Evolutionary conservation across 2,113 vertebrate genomes (phyloP).

Genomic region (Panthera leo): DNA sequence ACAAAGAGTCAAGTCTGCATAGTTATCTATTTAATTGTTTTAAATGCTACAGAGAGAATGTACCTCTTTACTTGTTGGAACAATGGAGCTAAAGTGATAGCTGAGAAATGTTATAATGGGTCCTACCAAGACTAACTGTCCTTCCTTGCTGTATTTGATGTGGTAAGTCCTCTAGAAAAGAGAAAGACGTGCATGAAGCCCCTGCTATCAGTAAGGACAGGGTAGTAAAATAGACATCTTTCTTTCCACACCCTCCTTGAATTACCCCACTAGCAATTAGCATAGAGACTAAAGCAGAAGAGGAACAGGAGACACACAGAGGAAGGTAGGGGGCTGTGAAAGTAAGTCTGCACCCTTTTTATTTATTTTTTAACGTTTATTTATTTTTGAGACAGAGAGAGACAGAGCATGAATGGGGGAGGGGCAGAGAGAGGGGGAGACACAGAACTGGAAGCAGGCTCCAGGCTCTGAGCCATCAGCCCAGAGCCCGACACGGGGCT

Average conservation of each 20-base stretch:
- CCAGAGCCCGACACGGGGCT: no score
- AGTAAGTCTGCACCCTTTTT: not conserved
- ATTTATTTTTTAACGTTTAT: no score
- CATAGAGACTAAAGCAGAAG: not conserved
- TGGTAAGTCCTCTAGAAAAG: not conserved
- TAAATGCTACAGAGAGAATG: slow-evolving; percentile 22
- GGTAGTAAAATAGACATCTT: not conserved
- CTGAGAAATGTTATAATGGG: not conserved
- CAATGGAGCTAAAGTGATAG: not conserved
- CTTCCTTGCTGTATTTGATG: not conserved
- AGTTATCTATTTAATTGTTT: slow-evolving; percentile 17
- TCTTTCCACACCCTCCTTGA: not conserved
- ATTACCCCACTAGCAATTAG: not conserved
- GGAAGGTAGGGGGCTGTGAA: not conserved
- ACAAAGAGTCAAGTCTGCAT: slow-evolving; percentile 4
- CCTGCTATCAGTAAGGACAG: not conserved
- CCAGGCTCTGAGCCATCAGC: no score
- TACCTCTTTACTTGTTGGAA: not conserved
- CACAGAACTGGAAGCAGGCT: no score
- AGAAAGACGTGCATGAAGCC: not conserved
- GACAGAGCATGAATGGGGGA: no score
- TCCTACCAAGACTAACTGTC: not conserved
- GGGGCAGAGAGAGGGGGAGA: no score
- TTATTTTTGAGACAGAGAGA: no score
- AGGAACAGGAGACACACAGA: not conserved